Evolutionary conservation across 2,888 invertebrate genomes (phyloP).

Genomic region (Lochmaea capreae): DNA sequence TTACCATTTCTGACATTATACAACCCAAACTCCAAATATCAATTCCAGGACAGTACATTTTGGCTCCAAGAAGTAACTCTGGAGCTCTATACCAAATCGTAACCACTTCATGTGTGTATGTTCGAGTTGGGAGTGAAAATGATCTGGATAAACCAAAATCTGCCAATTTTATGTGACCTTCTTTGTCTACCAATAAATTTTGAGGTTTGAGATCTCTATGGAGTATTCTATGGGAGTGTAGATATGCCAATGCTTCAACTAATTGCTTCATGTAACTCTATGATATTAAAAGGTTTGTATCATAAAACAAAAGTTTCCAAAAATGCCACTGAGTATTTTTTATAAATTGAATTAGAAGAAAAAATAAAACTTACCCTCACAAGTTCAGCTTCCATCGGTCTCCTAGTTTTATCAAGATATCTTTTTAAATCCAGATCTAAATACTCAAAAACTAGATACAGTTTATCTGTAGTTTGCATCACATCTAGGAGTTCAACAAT

Average conservation of each 20-base stretch:
- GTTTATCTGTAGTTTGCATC: conserved; percentile 83
- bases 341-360: background rate
- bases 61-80: conserved; percentile 91
- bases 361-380: conserved; percentile 71
- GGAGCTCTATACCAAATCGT: conserved; percentile 98
- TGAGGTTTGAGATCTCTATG: conserved; percentile 97
- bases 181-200: conserved; percentile 89
- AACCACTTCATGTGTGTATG: conserved; percentile 96
- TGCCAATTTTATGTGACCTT: conserved; percentile 91
- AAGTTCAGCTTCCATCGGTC: conserved; percentile 72
- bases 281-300: conserved; percentile 30
- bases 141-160: conserved; percentile 97
- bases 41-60: conserved; percentile 90
- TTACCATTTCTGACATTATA: conserved; percentile 95
- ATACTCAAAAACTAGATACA: conserved; percentile 95
- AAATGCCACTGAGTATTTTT: background rate
- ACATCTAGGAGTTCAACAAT: conserved; percentile 93
- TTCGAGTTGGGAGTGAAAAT: conserved; percentile 90
- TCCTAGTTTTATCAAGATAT: conserved; percentile 80
- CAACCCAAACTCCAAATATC: conserved; percentile 98
- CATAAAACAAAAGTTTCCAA: background rate
- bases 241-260: conserved; percentile 87
- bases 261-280: conserved; percentile 89
- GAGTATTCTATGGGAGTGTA: conserved; percentile 89
- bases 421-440: conserved; percentile 93